Evolutionary conservation across 2,888 invertebrate genomes (phyloP), one percentile per base, ranked within the genome.

Genomic region (Sericinus montela): DNA sequence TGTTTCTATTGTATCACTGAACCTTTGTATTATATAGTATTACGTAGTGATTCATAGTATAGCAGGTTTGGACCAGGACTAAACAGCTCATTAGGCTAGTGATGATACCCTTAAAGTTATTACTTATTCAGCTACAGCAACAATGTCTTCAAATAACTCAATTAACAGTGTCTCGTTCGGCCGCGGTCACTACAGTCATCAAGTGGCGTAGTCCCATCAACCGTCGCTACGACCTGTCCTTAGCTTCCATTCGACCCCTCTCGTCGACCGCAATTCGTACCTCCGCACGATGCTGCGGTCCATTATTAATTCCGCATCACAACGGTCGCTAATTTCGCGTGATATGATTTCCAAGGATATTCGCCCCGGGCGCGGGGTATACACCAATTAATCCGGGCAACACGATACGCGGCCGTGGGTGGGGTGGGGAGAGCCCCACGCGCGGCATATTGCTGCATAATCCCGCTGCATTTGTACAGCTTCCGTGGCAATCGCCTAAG

Each of bases 301-400:
- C 70, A 69, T 75, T 75, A 84, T 82, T 79, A 81, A 80, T 83
- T 79, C 73, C 64, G 62, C 72, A 83, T 84, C 77, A 80, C 74
- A 74, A 68, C 72, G 69, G 70, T 75, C 63, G 69, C 76, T 78
- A 83, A 84, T 84, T 83, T 78, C 72, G 72, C 74, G 75, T 75
- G 77, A 77, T 82, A 80, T 77, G 72, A 80, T 77, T n/a, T 75
- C 65, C 23, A 67, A 63, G 69, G 69, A 74, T 75, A 32, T 32
- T 32, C 70, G 75, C 72, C 73, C 72, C 61, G 57, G 69, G 72
- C 65, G 57, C 62, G 78, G 83, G 83, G 81, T 73, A 83, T 86
- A 82, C 76, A 76, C 68, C 86, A 87, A 88, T 88, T 86, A 87
- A 88, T 87, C 80, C 80, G 72, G 72, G 85, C 11, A 80, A 86